Conservation (phyloP, 2,113 vertebrate species). For the Fregata magnificens region DNA sequence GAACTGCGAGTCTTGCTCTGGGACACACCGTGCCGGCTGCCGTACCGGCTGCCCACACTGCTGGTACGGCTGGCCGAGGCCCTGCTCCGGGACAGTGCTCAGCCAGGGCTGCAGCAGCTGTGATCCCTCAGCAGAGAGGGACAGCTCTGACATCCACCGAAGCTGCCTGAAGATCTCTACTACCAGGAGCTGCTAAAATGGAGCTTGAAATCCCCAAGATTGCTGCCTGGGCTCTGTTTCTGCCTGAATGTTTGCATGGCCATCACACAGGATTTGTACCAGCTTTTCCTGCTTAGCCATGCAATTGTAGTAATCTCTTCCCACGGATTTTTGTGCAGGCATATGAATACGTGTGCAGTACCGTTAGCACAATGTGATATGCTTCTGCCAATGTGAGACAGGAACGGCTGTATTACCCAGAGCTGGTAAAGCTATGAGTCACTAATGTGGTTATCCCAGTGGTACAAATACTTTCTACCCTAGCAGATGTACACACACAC, state of each 20-base stretch:
- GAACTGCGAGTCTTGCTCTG: not conserved
- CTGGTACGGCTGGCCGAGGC: not conserved
- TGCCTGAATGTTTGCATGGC: not conserved
- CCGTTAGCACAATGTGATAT: not conserved
- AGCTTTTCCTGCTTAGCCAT: not conserved
- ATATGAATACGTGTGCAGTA: not conserved
- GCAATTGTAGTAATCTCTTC: not conserved
- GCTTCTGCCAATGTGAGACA: not conserved
- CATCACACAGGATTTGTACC: not conserved
- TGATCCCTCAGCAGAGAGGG: accelerated
- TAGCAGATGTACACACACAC: not conserved
- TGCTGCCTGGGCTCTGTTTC: not conserved
- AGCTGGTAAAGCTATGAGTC: not conserved
- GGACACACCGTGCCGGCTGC: accelerated
- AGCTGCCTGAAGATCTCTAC: not conserved
- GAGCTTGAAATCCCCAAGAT: not conserved
- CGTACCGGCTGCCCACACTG: not conserved
- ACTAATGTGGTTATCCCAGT: not conserved
- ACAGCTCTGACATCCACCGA: not conserved
- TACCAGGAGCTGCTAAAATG: not conserved
- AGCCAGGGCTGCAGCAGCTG: not conserved
- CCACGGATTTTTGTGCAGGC: not conserved
- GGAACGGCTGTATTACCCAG: not conserved
- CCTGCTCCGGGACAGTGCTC: not conserved
- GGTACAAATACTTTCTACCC: not conserved